Evolutionary conservation across 2,113 vertebrate species (phyloP), one percentile per base, ranked within the genome.

Genomic region (Xenopus borealis): DNA sequence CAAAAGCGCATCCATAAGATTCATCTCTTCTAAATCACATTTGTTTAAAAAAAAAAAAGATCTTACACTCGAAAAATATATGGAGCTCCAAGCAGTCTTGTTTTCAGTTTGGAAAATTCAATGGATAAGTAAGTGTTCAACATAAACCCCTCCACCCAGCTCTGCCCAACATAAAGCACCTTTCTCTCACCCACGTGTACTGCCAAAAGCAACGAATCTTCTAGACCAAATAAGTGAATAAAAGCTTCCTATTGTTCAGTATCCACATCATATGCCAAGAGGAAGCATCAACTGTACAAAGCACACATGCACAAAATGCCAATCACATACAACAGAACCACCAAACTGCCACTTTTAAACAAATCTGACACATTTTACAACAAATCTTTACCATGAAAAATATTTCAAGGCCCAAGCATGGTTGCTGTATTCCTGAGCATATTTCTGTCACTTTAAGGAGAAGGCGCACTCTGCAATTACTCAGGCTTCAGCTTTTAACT

Each of bases 1-100:
- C 47, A 87, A 95, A 93, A 91, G 92, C 90, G 87, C 87, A 93
- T 89, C 89, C 91, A 87, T 85, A 91, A 90, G 86, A 91, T 94
- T 91, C 89, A 91, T 92, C 86, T 80, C 79, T 82, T 80, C 88
- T 85, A 88, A 88, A 86, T 91, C 86, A 91, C 90, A 94, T 92
- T 91, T 90, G 1, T 91, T 87, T 92, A 88, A 88, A 91, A 92
- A 85, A 84, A 86, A 89, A 80, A 65, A 82, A 64, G 7, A 33
- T 33, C 30, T 33, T 33, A 33, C 30, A 40, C 33, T 7, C 33
- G 33, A 46, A 78, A 61, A 46, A 86, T 73, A 86, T 73, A 88
- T 88, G 33, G 8, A 9, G 90, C 82, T 89, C 91, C 80, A 82
- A 83, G 87, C 80, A 7, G 17, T 64, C 40, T 64, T 27, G 23